A percentile compares a stretch with the other conserved stretches of the same genome.
Evolutionary conservation across 1,140 invertebrate genomes (phyloP).

Genomic region (Euwallacea fornicatus): DNA sequence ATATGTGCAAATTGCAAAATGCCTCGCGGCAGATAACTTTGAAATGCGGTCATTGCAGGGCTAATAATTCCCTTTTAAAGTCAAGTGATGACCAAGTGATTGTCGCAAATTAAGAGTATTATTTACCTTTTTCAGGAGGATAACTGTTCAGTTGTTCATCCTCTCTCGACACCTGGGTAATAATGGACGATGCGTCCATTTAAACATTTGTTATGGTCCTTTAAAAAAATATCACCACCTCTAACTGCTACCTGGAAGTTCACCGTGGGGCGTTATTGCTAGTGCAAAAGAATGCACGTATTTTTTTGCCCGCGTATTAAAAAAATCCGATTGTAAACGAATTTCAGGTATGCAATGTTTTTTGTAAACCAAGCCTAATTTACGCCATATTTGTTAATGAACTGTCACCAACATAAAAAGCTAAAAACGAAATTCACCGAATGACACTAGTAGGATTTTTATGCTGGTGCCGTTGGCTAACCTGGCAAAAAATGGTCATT

Average conservation of each 20-base stretch:
- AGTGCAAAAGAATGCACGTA: slow-evolving; percentile 2
- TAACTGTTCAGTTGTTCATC: slow-evolving; percentile 92
- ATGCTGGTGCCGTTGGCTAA: too few relatives aligned
- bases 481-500: too few relatives aligned
- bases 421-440: too few relatives aligned
- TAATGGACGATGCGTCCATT: slow-evolving; percentile 99
- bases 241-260: not conserved
- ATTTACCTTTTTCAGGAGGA: slow-evolving; percentile 88
- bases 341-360: slow-evolving; percentile 8
- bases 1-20: too few relatives aligned
- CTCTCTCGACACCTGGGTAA: slow-evolving; percentile 95
- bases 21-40: too few relatives aligned
- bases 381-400: slow-evolving; percentile 35
- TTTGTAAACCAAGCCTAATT: slow-evolving; percentile 36
- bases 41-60: too few relatives aligned
- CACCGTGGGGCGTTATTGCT: not conserved
- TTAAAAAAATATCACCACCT: slow-evolving; percentile 2
- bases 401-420: slow-evolving; percentile 14
- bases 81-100: slow-evolving; percentile 1
- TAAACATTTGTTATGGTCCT: slow-evolving; percentile 68
- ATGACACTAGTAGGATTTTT: too few relatives aligned
- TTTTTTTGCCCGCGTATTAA: slow-evolving; percentile 8
- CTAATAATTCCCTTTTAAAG: not conserved
- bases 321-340: slow-evolving; percentile 12
- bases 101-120: slow-evolving; percentile 40